Conservation (phyloP, 2,113 vertebrate species). For the Desmodus rotundus region DNA sequence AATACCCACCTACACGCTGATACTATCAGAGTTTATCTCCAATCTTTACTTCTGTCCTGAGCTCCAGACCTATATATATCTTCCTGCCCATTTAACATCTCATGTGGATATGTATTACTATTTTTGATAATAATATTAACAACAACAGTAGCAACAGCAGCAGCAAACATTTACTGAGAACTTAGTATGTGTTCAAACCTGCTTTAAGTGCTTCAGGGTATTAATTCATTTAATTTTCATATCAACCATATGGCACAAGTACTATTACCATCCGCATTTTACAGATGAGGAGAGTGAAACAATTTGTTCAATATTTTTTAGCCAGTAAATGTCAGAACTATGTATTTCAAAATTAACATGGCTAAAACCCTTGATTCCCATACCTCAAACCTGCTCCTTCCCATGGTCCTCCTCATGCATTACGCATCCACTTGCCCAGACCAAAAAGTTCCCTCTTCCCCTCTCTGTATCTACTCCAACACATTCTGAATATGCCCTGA, state of each 20-base stretch:
- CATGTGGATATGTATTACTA: not conserved
- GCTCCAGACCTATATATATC: not conserved
- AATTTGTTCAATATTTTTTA: not conserved
- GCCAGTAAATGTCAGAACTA: not conserved
- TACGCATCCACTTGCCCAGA: not conserved
- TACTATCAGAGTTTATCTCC: not conserved
- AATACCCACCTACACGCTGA: not conserved
- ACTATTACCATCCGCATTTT: not conserved
- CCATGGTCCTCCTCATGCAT: not conserved
- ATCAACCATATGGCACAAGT: not conserved
- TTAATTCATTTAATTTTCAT: constrained; percentile 22
- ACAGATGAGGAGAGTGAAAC: not conserved
- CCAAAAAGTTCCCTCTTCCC: not conserved
- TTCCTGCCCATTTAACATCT: not conserved
- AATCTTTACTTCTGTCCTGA: not conserved
- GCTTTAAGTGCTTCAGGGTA: not conserved
- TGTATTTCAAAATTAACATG: not conserved
- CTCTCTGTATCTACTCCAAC: not conserved
- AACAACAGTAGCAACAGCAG: not conserved
- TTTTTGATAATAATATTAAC: not conserved
- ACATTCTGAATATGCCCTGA: not conserved
- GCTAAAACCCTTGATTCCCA: not conserved
- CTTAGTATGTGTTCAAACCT: not conserved
- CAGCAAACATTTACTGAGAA: not conserved
- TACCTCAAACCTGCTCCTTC: not conserved